Evolutionary conservation across 92 coral and sea anemone species (phyloP).

Genomic region (Porites rus): DNA sequence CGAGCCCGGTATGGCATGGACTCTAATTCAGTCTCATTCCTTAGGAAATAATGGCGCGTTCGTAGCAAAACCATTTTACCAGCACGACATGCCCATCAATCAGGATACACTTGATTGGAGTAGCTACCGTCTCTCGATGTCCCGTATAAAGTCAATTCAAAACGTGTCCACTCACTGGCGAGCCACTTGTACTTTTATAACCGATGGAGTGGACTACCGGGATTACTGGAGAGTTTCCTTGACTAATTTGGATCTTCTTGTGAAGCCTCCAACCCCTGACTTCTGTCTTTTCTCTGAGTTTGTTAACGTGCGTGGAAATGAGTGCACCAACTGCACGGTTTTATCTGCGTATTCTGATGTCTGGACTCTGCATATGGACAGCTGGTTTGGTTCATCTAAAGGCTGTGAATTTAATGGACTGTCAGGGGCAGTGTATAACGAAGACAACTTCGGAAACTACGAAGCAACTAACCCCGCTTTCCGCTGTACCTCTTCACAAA

Average conservation of each 20-base stretch:
- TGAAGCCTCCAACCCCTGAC: neutral
- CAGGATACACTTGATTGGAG: slow-evolving; percentile 24
- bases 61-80: neutral
- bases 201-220: slow-evolving; percentile 26
- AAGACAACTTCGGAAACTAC: slow-evolving; percentile 49
- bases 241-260: neutral
- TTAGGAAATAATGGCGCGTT: neutral
- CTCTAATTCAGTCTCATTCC: slow-evolving; percentile 48
- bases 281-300: neutral
- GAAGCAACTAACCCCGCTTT: slow-evolving; percentile 3
- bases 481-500: slow-evolving; percentile 38
- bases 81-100: slow-evolving; percentile 28
- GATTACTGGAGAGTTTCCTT: slow-evolving; percentile 20
- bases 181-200: slow-evolving; percentile 37
- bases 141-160: slow-evolving; percentile 28
- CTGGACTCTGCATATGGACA: neutral
- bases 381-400: neutral
- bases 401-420: slow-evolving; percentile 13
- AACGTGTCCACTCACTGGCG: slow-evolving; percentile 34
- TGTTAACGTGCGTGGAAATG: neutral
- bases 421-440: slow-evolving; percentile 4
- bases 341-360: neutral
- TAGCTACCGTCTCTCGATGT: slow-evolving; percentile 42
- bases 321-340: slow-evolving; percentile 16
- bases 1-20: slow-evolving; percentile 62